Conservation (phyloP, 2,797 vertebrate species). For the Spheniscus humboldti region DNA sequence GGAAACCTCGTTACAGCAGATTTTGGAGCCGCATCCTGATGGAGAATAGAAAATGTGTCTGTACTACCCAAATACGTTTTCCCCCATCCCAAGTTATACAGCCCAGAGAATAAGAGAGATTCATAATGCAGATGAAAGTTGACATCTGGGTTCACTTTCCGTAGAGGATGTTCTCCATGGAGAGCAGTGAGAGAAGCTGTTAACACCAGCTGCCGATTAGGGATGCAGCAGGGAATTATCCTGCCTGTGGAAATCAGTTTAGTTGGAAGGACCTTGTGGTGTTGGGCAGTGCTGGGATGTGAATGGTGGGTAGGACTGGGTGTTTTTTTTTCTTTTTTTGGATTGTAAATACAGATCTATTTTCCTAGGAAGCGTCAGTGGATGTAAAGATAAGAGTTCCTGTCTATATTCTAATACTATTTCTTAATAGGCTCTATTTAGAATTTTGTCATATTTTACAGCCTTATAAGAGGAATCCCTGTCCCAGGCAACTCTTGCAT, state of each 20-base stretch:
- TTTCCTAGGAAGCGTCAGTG: neutral
- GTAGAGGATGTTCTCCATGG: neutral
- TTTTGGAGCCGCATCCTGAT: neutral
- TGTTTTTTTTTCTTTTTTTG: neutral
- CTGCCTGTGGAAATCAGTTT: neutral
- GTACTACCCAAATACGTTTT: neutral
- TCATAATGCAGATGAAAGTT: neutral
- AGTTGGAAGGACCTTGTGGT: neutral
- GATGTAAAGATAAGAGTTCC: neutral
- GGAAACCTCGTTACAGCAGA: neutral
- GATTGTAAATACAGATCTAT: neutral
- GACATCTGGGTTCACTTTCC: neutral
- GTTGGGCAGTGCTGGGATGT: neutral
- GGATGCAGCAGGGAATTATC: neutral
- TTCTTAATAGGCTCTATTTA: neutral
- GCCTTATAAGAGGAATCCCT: neutral
- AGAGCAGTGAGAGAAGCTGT: neutral
- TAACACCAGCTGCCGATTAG: neutral
- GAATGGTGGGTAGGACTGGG: neutral
- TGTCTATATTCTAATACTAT: neutral
- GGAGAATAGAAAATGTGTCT: neutral
- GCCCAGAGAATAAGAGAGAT: neutral
- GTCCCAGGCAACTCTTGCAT: neutral
- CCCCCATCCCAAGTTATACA: neutral
- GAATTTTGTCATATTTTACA: neutral